Base-by-base conservation (phyloP, 2,797 vertebrate genomes). In the Bryconaethiops microstoma region DNA sequence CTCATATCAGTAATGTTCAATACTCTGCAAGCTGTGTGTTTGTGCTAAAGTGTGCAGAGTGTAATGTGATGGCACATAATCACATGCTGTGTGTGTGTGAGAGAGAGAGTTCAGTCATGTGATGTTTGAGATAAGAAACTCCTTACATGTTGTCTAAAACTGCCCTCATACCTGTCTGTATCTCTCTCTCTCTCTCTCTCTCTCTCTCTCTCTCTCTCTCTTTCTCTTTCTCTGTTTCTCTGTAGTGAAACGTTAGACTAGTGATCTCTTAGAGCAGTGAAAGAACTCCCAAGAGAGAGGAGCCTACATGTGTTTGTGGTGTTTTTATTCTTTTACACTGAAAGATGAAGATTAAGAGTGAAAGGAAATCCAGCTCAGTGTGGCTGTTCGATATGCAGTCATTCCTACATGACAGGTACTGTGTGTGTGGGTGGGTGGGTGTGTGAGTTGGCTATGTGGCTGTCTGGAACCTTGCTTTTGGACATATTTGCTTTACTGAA, bases 261-360 rank as follows among this genome's bases (percentile, higher is more conserved):
- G n/a, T n/a, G n/a, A n/a, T n/a, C n/a, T n/a, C n/a, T n/a, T n/a
- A n/a, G n/a, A n/a, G n/a, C n/a, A n/a, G n/a, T n/a, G n/a, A n/a
- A n/a, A n/a, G n/a, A n/a, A n/a, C n/a, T n/a, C n/a, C n/a, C n/a
- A n/a, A n/a, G n/a, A n/a, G n/a, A n/a, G n/a, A n/a, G n/a, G n/a
- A n/a, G n/a, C n/a, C n/a, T 55, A 13, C 8, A 71, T 39, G 14
- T 79, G 50, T 9, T 2, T 59, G 12, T 54, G 17, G 5, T 77
- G 50, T 60, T 57, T 23, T 35, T 23, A 29, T 16, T 57, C 63
- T 57, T 75, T 62, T 74, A 67, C 9, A 25, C 64, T 50, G n/a
- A 62, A 87, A 83, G 68, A 87, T 87, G 86, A 87, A 87, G 84
- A 84, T 87, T 74, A 87, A 83, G 67, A 75, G 68, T 79, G 35